phyloP scores from a whole-genome alignment of 2,113 vertebrate species.

The Azemiops feae region DNA sequence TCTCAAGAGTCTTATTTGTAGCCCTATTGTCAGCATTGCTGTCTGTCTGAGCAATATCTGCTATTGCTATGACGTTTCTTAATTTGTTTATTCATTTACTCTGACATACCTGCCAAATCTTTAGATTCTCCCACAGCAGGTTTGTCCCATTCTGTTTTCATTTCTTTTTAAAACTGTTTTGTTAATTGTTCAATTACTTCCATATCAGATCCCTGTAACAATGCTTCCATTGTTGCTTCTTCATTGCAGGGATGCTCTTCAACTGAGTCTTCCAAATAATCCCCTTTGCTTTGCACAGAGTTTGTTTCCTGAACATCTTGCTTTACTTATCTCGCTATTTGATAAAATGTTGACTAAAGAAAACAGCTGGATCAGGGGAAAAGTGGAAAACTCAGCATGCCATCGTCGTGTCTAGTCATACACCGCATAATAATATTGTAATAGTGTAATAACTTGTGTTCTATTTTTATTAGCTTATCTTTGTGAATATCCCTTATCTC shows the following conservation, averaged over 20 bases:
- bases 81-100: background rate
- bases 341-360: background rate
- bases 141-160: background rate
- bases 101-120: background rate
- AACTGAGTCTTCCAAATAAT: background rate
- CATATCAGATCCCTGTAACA: background rate
- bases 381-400: background rate
- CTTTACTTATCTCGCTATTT: background rate
- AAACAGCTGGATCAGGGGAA: background rate
- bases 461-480: constrained; percentile 49
- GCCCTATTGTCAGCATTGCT: background rate
- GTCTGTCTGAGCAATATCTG: background rate
- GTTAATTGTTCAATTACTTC: background rate
- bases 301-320: background rate
- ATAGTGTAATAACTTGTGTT: constrained; percentile 30
- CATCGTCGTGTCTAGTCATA: background rate
- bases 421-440: constrained; percentile 15
- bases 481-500: constrained; percentile 48
- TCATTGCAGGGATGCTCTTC: background rate
- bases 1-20: background rate
- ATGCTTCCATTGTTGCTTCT: background rate
- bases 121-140: background rate
- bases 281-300: background rate
- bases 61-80: background rate
- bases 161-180: background rate